phyloP scores from a whole-genome alignment of 1,140 invertebrate genomes.

The Arctopsyche grandis region DNA sequence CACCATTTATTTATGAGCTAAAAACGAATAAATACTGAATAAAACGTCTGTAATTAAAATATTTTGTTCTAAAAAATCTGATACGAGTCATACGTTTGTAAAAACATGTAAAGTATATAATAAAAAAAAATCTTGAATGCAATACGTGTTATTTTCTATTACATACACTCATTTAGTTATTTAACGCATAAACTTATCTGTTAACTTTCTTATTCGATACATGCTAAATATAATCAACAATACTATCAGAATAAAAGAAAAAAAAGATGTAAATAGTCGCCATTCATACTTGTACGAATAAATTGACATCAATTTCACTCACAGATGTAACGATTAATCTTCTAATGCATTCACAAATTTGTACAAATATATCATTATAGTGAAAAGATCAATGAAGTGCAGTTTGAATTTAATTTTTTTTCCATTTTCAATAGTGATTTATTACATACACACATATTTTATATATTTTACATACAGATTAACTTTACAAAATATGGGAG shows the following conservation, averaged over 20 bases:
- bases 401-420: too few relatives aligned
- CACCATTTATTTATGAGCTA: slow-evolving; percentile 4
- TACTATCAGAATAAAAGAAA: background rate
- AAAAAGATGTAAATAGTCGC: background rate
- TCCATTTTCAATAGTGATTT: too few relatives aligned
- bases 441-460: too few relatives aligned
- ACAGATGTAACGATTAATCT: background rate
- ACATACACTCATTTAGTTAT: background rate
- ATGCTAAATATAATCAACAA: slow-evolving; percentile 4
- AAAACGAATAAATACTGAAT: slow-evolving; percentile 4
- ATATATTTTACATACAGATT: too few relatives aligned
- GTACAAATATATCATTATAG: background rate
- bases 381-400: background rate
- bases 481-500: too few relatives aligned
- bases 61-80: background rate
- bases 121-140: too few relatives aligned
- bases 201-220: background rate
- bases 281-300: background rate
- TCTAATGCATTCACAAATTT: background rate
- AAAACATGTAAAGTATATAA: too few relatives aligned
- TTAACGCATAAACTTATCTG: background rate
- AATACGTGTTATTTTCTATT: too few relatives aligned
- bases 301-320: background rate
- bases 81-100: too few relatives aligned
- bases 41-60: background rate